Base-by-base conservation (phyloP, 2,888 invertebrate genomes). In the Apomyelois bistriatella region DNA sequence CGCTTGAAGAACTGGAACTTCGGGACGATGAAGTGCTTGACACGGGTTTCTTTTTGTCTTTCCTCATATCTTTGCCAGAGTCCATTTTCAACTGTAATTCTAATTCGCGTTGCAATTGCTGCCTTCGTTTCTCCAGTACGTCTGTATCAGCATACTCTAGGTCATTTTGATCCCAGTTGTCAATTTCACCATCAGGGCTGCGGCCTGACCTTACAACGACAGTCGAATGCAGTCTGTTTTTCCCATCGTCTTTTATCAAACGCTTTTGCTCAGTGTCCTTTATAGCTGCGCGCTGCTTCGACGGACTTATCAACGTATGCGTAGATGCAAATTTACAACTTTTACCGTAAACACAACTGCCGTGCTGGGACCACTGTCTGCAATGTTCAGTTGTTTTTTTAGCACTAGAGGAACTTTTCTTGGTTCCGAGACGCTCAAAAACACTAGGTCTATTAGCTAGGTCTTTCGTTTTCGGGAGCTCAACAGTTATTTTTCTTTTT, bases 101-200 rank as follows among this genome's bases (percentile, higher is more conserved):
- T 79, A 95, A 87, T 89, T 95, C 95, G 68, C 95, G 91, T 77
- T 95, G 94, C 70, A 95, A 87, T 73, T 95, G 93, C 73, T 93
- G 93, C 59, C 95, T 90, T 65, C 95, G 91, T 78, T 94, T 94
- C 80, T 95, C 95, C 72, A 95, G 89, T 62, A 93, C 94, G 77
- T 95, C 95, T 58, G 95, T 94, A 84, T 95, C 95, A 60, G 95
- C 95, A 88, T 94, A 95, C 78, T 95, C 95, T 83, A 95, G 81
- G 85, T 94, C 94, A 73, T 93, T 94, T 79, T 94, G 94, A 79
- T 95, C 94, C 95, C 95, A 95, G 76, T 93, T 93, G 75, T 94
- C 94, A 84, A 94, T 93, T 77, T 94, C 93, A 63, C 84, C 89
- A 65, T 93, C 94, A 53, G 93, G 93, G 70, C 93, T 93, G 74